These are phyloP conservation scores for Oreortyx pictus DNA, from an alignment of 2,797 vertebrate species.

Conservation along the genomic window DNA sequence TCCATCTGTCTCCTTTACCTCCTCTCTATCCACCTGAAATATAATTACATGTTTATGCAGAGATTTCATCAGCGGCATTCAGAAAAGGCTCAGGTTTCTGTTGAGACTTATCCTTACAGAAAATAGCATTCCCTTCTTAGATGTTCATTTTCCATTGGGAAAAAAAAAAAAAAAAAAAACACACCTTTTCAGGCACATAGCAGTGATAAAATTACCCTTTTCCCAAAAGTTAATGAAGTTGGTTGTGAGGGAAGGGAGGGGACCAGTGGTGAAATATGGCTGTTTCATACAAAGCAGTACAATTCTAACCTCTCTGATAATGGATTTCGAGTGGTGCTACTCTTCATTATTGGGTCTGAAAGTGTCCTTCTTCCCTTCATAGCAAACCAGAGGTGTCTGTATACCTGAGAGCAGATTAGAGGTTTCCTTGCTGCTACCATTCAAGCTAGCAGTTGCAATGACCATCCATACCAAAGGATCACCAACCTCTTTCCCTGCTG, in stretches of 20 bases:
- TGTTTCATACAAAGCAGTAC: neutral
- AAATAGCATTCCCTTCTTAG: neutral
- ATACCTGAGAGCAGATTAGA: rapidly evolving
- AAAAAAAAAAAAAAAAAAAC: neutral
- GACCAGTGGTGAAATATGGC: neutral
- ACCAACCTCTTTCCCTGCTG: neutral
- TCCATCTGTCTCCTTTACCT: neutral
- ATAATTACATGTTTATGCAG: neutral
- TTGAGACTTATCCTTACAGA: neutral
- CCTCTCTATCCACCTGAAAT: neutral
- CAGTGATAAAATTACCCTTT: neutral
- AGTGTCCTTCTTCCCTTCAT: neutral
- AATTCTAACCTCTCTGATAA: neutral
- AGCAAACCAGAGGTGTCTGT: neutral
- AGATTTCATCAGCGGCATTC: neutral
- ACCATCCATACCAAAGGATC: rapidly evolving
- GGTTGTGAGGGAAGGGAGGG: neutral
- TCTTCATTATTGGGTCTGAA: neutral
- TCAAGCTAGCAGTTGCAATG: neutral
- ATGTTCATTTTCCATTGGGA: neutral
- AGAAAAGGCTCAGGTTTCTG: neutral
- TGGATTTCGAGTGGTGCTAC: neutral
- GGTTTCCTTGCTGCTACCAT: neutral
- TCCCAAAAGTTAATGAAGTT: neutral
- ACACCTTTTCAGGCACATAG: neutral